Evolutionary conservation across 2,888 invertebrate genomes (phyloP).

Genomic region (Sarcophaga subvicina): DNA sequence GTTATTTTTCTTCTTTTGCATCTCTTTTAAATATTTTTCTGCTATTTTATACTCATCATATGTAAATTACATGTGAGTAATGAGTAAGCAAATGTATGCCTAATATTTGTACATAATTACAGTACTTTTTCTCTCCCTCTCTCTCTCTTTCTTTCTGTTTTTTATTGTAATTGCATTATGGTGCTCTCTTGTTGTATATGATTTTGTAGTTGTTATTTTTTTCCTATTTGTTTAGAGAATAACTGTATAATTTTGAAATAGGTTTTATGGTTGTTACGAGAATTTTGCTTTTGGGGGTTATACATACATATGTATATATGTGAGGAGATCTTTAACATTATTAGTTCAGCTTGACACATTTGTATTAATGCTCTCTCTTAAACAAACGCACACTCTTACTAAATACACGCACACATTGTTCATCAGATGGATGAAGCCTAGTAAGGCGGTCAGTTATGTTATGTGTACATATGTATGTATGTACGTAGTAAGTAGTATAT

Average conservation of each 20-base stretch:
- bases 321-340: not conserved
- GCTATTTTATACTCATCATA: not conserved
- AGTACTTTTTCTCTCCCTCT: constrained; percentile 27
- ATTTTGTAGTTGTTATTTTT: not conserved
- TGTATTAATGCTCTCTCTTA: constrained; percentile 34
- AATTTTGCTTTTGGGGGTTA: not conserved
- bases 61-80: constrained; percentile 29
- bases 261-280: not conserved
- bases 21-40: constrained; percentile 4
- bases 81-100: constrained; percentile 27
- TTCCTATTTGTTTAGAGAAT: constrained; percentile 36
- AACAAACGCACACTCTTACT: constrained; percentile 12
- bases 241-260: constrained; percentile 15
- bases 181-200: constrained; percentile 31
- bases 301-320: not conserved
- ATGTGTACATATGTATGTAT: not conserved
- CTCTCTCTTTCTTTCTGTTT: not conserved
- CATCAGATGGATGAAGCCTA: constrained; percentile 19
- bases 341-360: not conserved
- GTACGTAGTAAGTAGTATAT: too few relatives aligned
- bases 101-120: constrained; percentile 59
- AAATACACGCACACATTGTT: constrained; percentile 21
- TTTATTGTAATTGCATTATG: constrained; percentile 38
- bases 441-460: constrained; percentile 14
- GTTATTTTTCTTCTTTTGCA: not conserved